Evolutionary conservation across 2,888 invertebrate species (phyloP), one percentile per base, ranked within the genome.

Genomic region (Pammene fasciana): DNA sequence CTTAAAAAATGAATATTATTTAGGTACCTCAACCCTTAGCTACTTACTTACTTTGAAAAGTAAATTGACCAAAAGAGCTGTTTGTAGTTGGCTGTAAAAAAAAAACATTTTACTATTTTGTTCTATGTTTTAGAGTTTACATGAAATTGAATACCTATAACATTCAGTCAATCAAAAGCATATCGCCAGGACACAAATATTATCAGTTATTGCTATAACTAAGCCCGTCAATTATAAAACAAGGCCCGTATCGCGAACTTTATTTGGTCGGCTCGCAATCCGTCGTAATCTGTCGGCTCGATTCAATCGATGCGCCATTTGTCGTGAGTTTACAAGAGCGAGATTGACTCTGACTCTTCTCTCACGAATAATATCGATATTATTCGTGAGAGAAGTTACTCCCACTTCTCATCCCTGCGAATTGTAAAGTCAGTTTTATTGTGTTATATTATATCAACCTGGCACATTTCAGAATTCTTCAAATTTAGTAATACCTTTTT

Each of bases 251-350:
- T 45, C 45, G 41, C 45, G 18, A 61, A 48, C 55, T 64, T 45
- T 61, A 61, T 50, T 52, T 18, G 48, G 38, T 55, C 50, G 50
- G 16, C 61, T 41, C 62, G 18, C 45, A 18, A 68, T 57, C 45
- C 52, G 64, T 52, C 68, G 62, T 45, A 50, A 64, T 64, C 62
- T 68, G 62, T 68, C 68, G 18, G 68, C 62, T 61, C 48, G 45
- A 57, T 43, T 68, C 56, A 43, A 64, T 52, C 50, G 52, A 43
- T 52, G n/a, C 14, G 10, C 2, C 52, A 14, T 45, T 54, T 54
- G 50, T 64, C 54, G 38, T 10, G 34, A 41, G 64, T 43, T 64
- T 43, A 54, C 14, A 43, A 62, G 34, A 60, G 48, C 18, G 13
- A n/a, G 59, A 60, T 9, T 11, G 38, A 16, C 18, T 61, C 34